Evolutionary conservation across 2,797 vertebrate genomes (phyloP).

Genomic region (Syngnathus rostellatus): DNA sequence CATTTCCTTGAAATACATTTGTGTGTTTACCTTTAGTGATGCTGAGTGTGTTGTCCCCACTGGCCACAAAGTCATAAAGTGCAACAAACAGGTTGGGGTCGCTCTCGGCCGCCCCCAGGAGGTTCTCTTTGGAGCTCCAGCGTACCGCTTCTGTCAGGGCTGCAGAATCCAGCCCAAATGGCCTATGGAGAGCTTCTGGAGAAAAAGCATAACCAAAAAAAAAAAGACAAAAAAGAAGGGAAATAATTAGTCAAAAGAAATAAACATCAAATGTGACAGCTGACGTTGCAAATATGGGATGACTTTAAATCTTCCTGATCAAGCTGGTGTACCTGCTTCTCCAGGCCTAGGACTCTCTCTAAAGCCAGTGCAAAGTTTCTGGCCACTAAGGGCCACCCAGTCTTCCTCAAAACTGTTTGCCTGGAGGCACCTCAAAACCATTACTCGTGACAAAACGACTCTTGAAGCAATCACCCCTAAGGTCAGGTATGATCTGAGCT

Average conservation of each 20-base stretch:
- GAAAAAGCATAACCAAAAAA: conserved; percentile 12
- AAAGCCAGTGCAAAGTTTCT: conserved; percentile 46
- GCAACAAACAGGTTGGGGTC: conserved; percentile 99
- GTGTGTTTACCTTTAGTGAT: conserved; percentile 89
- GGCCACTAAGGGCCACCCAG: conserved; percentile 53
- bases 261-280: not conserved
- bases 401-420: conserved; percentile 78
- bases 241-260: not conserved
- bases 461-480: conserved; percentile 6
- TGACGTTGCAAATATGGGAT: not conserved
- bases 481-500: conserved; percentile 35
- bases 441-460: conserved; percentile 45
- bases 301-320: not conserved
- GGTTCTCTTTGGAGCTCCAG: conserved; percentile 99
- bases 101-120: conserved; percentile 91
- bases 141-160: conserved; percentile 93
- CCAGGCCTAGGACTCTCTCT: conserved; percentile 34
- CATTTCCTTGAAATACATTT: not conserved
- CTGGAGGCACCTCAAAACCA: conserved; percentile 76
- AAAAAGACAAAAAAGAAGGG: conserved; percentile 11
- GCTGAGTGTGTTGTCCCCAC: conserved; percentile 98
- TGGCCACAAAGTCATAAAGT: conserved; percentile 99
- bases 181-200: conserved; percentile 89
- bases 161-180: conserved; percentile 86
- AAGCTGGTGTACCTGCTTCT: conserved; percentile 53